Evolutionary conservation across 2,797 vertebrate species (phyloP).

Genomic region (Choloepus didactylus): DNA sequence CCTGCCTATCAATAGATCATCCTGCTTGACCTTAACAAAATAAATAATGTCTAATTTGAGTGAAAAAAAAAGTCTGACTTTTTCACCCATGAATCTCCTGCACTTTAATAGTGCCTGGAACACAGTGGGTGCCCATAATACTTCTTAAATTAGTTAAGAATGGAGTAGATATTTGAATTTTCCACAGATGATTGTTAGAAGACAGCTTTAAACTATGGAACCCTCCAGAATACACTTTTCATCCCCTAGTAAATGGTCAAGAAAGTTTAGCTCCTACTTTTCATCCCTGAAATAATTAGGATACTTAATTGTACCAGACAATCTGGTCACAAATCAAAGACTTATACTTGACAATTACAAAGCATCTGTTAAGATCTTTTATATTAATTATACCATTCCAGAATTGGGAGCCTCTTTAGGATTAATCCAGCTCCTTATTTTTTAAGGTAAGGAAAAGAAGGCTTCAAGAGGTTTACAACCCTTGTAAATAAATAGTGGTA

Average conservation of each 20-base stretch:
- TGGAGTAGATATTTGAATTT: background rate
- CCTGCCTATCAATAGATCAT: slow-evolving; percentile 80
- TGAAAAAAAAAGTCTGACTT: background rate
- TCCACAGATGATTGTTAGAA: background rate
- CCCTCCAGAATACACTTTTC: background rate
- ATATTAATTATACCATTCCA: background rate
- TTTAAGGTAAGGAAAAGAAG: background rate
- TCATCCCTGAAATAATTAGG: background rate
- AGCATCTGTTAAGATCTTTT: background rate
- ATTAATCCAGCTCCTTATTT: background rate
- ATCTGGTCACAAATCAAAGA: background rate
- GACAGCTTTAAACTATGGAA: background rate
- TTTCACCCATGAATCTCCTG: background rate
- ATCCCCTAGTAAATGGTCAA: background rate
- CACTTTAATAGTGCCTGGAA: background rate
- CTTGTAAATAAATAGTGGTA: background rate
- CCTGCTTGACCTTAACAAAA: slow-evolving; percentile 87
- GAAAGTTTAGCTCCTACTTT: background rate
- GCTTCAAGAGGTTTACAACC: background rate
- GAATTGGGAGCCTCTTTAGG: background rate
- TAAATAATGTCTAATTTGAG: slow-evolving; percentile 87
- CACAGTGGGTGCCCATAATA: background rate
- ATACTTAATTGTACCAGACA: background rate
- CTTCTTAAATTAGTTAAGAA: background rate
- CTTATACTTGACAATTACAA: background rate